Conservation (phyloP, 2,797 vertebrate genomes). For the Oreochromis mossambicus region DNA sequence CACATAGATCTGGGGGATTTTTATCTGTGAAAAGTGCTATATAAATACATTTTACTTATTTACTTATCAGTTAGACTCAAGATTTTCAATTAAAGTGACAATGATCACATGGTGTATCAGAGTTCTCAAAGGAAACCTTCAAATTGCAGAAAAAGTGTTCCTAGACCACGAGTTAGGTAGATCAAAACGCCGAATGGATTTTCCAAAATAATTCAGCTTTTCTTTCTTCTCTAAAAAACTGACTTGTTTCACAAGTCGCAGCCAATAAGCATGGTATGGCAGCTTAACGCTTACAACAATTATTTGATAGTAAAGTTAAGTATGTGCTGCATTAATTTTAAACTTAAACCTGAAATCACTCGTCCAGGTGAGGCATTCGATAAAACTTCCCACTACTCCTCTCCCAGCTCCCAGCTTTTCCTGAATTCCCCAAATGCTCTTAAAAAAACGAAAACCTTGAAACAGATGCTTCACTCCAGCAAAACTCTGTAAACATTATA, state of each 20-base stretch:
- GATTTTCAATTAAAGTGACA: background rate
- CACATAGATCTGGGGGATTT: background rate
- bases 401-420: background rate
- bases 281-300: background rate
- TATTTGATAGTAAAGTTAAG: background rate
- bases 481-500: background rate
- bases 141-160: background rate
- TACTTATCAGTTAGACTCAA: accelerated
- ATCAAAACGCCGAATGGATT: background rate
- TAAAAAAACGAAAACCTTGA: background rate
- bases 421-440: background rate
- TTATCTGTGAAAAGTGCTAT: background rate
- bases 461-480: background rate
- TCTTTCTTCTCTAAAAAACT: background rate
- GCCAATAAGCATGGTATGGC: accelerated
- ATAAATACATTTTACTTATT: background rate
- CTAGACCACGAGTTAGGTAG: background rate
- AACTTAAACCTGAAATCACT: background rate
- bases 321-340: background rate
- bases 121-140: background rate
- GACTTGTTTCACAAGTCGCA: background rate
- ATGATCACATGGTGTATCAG: background rate
- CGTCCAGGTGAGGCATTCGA: background rate
- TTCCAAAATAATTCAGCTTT: background rate
- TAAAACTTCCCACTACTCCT: accelerated